A percentile compares a stretch with the other conserved stretches of the same genome.
phyloP scores from a whole-genome alignment of 2,888 invertebrate species.

The Eudasyphora cyanicolor region DNA sequence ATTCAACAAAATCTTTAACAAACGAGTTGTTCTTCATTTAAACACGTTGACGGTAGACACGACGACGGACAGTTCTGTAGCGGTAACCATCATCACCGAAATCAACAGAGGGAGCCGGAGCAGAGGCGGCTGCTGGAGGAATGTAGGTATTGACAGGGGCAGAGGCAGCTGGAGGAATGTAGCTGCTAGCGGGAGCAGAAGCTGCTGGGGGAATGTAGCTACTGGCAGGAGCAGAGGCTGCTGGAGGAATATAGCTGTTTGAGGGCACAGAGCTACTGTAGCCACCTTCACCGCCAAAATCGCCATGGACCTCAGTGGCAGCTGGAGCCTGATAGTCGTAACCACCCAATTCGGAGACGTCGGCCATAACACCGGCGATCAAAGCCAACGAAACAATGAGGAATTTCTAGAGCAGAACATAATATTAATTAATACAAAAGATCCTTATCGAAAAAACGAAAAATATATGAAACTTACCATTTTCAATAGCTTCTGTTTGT shows the following conservation, averaged over 20 bases:
- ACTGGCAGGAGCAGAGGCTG: no score
- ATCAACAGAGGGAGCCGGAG: not conserved
- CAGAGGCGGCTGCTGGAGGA: slow-evolving; percentile 30
- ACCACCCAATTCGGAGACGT: slow-evolving; percentile 57
- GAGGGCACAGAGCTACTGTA: no score
- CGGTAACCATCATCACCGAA: slow-evolving; percentile 25
- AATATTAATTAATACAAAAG: not conserved
- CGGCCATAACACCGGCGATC: slow-evolving; percentile 56
- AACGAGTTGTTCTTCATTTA: not conserved
- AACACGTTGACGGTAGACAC: not conserved
- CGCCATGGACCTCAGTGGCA: not conserved
- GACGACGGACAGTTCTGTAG: slow-evolving; percentile 14
- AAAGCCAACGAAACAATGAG: slow-evolving; percentile 52
- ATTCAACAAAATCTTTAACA: no score
- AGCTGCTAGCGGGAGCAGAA: slow-evolving; percentile 15
- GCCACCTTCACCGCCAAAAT: slow-evolving; percentile 7
- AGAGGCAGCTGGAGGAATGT: slow-evolving; percentile 14
- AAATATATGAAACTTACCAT: slow-evolving; percentile 46
- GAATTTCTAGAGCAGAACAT: slow-evolving; percentile 47
- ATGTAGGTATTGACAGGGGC: slow-evolving; percentile 38
- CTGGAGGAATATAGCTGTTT: no score
- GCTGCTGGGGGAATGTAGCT: no score
- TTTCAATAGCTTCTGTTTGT: not conserved
- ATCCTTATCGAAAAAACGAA: not conserved
- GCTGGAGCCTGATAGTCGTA: slow-evolving; percentile 43